Evolutionary conservation across 2,888 invertebrate genomes (phyloP).

Genomic region (Ptychoptera albimana): DNA sequence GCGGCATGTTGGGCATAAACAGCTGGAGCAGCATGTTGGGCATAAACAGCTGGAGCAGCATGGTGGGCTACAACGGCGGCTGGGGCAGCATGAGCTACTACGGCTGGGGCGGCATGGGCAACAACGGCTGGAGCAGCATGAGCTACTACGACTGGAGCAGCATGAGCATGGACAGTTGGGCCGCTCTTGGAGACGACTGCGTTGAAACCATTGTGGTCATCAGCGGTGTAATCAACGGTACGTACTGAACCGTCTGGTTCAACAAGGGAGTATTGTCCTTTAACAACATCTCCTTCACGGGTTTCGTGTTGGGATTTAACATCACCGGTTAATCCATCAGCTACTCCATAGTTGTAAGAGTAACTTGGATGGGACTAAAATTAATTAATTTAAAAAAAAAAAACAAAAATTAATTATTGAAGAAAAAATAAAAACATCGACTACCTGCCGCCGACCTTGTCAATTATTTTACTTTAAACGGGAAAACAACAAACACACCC

Average conservation of each 20-base stretch:
- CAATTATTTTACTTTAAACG: too few species aligned
- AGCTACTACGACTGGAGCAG: constrained; percentile 2
- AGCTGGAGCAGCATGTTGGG: constrained; percentile 5
- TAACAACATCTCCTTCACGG: constrained; percentile 31
- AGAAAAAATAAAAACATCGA: background rate
- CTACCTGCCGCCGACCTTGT: background rate
- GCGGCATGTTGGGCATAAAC: constrained; percentile 9
- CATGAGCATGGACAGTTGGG: constrained; percentile 22
- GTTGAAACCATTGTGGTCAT: constrained; percentile 31
- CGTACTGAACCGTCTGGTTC: constrained; percentile 32
- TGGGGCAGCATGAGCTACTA: constrained; percentile 13
- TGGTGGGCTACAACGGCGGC: constrained; percentile 6
- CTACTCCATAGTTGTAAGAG: constrained; percentile 31
- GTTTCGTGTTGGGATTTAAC: constrained; percentile 31
- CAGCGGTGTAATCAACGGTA: constrained; percentile 31
- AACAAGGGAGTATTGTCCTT: constrained; percentile 32
- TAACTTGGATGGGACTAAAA: constrained; percentile 28
- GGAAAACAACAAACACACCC: too few species aligned
- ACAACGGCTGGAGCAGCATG: constrained; percentile 16
- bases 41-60: constrained; percentile 9
- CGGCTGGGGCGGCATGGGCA: constrained; percentile 20
- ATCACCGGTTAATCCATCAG: constrained; percentile 29
- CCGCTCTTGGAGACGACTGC: constrained; percentile 31
- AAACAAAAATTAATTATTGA: background rate
- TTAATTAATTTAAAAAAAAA: background rate